Percentiles rank a stretch among this genome's conserved stretches.
Conservation (phyloP, 23 tunicate genomes). For the Styela clava region DNA sequence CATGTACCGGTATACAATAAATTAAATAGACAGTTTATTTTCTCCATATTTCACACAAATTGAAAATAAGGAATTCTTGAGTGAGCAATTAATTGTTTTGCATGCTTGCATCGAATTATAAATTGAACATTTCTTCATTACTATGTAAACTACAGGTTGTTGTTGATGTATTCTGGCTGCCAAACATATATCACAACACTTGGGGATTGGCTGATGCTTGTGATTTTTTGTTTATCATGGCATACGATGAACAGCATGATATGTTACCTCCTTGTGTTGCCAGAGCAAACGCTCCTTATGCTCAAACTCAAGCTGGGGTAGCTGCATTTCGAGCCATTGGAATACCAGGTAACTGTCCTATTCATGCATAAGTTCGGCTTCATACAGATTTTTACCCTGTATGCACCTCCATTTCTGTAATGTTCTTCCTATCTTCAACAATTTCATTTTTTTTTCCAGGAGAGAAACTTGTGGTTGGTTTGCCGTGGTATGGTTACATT, state of each 20-base stretch:
- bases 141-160: too few species aligned
- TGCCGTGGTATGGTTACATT: conserved; percentile 27
- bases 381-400: too few species aligned
- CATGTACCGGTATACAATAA: too few species aligned
- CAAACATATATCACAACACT: conserved; percentile 11
- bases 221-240: conserved; percentile 25
- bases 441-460: conserved; percentile 11
- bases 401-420: too few species aligned
- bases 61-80: too few species aligned
- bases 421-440: too few species aligned
- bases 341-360: conserved; percentile 13
- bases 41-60: too few species aligned
- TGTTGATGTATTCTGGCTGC: conserved; percentile 18
- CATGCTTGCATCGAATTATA: too few species aligned
- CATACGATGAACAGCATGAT: conserved; percentile 28
- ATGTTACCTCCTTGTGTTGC: conserved; percentile 18
- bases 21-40: too few species aligned
- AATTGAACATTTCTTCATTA: too few species aligned
- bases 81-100: too few species aligned
- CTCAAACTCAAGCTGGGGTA: conserved; percentile 2
- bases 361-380: too few species aligned
- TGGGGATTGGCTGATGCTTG: conserved; percentile 8
- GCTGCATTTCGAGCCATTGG: conserved; percentile 7
- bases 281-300: conserved; percentile 17
- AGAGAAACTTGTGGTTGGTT: conserved; percentile 13